Base-by-base conservation (phyloP, 1,140 invertebrate genomes). In the Cheumatopsyche charites region DNA sequence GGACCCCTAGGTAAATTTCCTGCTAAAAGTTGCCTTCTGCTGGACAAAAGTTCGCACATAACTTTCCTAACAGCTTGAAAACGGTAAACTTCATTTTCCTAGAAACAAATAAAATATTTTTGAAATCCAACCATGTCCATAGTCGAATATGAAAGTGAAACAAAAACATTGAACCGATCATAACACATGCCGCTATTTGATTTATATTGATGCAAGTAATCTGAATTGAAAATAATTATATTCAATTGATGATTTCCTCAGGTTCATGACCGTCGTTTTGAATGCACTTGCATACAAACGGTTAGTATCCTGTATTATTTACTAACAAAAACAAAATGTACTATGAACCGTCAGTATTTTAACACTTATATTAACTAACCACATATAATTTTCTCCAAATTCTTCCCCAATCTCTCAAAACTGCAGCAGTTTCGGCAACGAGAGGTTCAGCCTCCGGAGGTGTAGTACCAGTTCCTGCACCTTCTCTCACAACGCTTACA, bases 381-480 rank as follows among this genome's bases (percentile, higher is more conserved):
- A 95, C 91, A 87, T 91, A 97, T 12, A 96, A 85, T 70, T 89
- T 90, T 79, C 96, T 96, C 95, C 95, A 97, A 70, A 96, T 92
- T 73, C 90, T 83, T 25, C 90, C 92, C 96, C 96, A 98, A 90
- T 98, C 96, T 80, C 94, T 84, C 11, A 97, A 84, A 0, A 97
- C 95, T 68, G 92, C 87, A 1, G 94, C 93, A n/a, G 96, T 93
- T 84, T 97, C 95, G 55, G 89, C 86, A 0, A 96, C 92, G n/a
- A 95, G 90, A 0, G 92, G 88, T 85, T 97, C 94, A 79, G 95
- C 94, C 80, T 91, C 93, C 47, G 91, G 88, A 29, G 80, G 81
- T 21, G 82, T 80, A 3, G 80, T 82, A 0, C 78, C 79, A 6
- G 80, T 78, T 66, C 82, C 83, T 0, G 82, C 81, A 29, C 80